These are phyloP conservation scores for Biston stratarius DNA, from an alignment of 2,888 invertebrate species.

Conservation along the genomic window DNA sequence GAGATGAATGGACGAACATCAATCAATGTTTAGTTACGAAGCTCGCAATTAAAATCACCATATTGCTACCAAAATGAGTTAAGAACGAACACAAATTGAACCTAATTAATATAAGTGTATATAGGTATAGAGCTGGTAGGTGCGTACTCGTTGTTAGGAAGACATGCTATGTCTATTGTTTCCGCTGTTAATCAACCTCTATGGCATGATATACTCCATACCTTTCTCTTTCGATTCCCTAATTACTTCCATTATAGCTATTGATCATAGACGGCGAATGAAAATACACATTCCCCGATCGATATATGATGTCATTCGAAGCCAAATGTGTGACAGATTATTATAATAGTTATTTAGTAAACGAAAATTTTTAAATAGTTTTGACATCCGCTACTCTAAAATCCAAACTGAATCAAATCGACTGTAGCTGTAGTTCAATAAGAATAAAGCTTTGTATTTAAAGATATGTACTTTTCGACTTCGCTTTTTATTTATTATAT, in stretches of 20 bases:
- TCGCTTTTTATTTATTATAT: too few species aligned
- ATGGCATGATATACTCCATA: background rate
- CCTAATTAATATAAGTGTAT: constrained; percentile 2
- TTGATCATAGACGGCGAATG: too few species aligned
- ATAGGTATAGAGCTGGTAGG: background rate
- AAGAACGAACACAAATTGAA: constrained; percentile 12
- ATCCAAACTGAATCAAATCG: too few species aligned
- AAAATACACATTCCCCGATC: too few species aligned
- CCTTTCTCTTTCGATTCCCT: background rate
- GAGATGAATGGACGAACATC: constrained; percentile 62
- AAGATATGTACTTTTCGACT: too few species aligned
- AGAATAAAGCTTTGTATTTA: too few species aligned
- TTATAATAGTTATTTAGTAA: too few species aligned
- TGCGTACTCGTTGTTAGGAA: background rate
- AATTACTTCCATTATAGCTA: background rate
- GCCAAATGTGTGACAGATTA: too few species aligned
- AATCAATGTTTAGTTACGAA: constrained; percentile 62
- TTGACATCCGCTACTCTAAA: too few species aligned
- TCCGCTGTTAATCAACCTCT: background rate
- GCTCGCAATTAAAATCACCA: constrained; percentile 41
- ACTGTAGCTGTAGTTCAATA: too few species aligned
- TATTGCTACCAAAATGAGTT: constrained; percentile 30
- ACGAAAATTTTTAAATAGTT: too few species aligned
- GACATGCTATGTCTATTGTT: background rate
- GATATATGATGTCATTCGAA: background rate